Evolutionary conservation across 1,140 invertebrate species (phyloP), one percentile per base, ranked within the genome.

Genomic region (Panagrolaimus sp.): DNA sequence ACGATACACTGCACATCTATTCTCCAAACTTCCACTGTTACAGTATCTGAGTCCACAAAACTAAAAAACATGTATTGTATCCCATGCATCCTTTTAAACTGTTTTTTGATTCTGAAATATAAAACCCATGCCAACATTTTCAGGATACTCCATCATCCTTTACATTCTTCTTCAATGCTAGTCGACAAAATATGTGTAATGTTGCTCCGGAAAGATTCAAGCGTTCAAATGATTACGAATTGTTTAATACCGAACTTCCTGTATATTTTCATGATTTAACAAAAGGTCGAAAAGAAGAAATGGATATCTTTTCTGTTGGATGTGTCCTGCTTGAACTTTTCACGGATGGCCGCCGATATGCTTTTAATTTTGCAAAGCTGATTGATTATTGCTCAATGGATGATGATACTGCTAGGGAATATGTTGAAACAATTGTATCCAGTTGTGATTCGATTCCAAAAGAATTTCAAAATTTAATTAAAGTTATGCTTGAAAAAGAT

Each of bases 81-180:
- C n/a, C n/a, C n/a, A n/a, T n/a, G n/a, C n/a, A n/a, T n/a, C n/a
- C n/a, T n/a, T n/a, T n/a, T n/a, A n/a, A n/a, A n/a, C n/a, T n/a
- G n/a, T n/a, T n/a, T n/a, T n/a, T n/a, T n/a, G n/a, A n/a, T n/a
- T 8, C 43, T 69, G 76, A 67, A 65, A 26, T 38, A 21, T 72
- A 17, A 47, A 10, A n/a, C 28, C 38, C 0, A 67, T 55, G 10
- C n/a, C 15, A 28, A 4, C 70, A 67, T 55, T 77, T 82, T 68
- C 68, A 88, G 85, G 94, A 98, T 84, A 97, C 98, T 86, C 95
- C 96, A 1, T 93, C 94, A 1, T 93, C 97, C 85, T 99, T 96
- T 85, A 94, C 92, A n/a, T 99, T 96, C 83, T 99, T 98, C 85
- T 99, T 98, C 86, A 96, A 99, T 85, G 98, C 96, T 0, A 96